Percentiles rank a stretch among this genome's conserved stretches.
phyloP scores from a whole-genome alignment of 2,888 invertebrate species.

The Spatulosminthurus flaviceps region DNA sequence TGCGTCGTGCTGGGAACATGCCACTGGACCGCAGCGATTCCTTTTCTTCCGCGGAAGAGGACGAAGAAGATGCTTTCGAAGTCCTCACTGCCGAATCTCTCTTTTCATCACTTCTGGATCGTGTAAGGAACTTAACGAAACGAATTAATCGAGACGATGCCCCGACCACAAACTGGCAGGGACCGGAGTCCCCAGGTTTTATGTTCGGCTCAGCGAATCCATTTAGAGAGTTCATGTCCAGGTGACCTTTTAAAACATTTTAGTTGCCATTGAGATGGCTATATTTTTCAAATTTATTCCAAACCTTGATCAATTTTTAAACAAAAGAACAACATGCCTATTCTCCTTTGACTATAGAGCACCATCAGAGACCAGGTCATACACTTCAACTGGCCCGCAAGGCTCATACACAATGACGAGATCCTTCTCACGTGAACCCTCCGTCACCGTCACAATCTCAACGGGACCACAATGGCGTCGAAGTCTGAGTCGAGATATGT shows the following conservation, averaged over 20 bases:
- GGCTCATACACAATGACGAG: constrained; percentile 48
- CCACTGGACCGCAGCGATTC: constrained; percentile 81
- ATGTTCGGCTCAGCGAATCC: constrained; percentile 54
- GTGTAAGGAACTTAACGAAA: constrained; percentile 84
- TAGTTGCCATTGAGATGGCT: no score
- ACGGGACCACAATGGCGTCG: constrained; percentile 70
- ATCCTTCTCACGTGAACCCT: constrained; percentile 66
- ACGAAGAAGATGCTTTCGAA: constrained; percentile 90
- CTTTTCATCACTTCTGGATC: constrained; percentile 71
- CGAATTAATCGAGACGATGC: constrained; percentile 85
- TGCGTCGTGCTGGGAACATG: constrained; percentile 71
- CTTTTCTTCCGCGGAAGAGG: constrained; percentile 80
- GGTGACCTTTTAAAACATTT: constrained; percentile 43
- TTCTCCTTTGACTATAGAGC: no score
- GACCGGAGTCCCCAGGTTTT: constrained; percentile 66
- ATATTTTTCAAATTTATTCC: no score
- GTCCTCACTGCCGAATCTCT: constrained; percentile 89
- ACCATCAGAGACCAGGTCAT: constrained; percentile 58
- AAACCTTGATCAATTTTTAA: no score
- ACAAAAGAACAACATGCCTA: no score
- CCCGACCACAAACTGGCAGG: constrained; percentile 73
- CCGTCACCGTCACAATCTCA: constrained; percentile 65
- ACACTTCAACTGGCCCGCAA: constrained; percentile 43
- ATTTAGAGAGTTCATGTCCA: constrained; percentile 58
- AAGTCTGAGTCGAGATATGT: constrained; percentile 75